Conservation (phyloP, 1,140 invertebrate genomes). For the Thaumetopoea pityocampa region DNA sequence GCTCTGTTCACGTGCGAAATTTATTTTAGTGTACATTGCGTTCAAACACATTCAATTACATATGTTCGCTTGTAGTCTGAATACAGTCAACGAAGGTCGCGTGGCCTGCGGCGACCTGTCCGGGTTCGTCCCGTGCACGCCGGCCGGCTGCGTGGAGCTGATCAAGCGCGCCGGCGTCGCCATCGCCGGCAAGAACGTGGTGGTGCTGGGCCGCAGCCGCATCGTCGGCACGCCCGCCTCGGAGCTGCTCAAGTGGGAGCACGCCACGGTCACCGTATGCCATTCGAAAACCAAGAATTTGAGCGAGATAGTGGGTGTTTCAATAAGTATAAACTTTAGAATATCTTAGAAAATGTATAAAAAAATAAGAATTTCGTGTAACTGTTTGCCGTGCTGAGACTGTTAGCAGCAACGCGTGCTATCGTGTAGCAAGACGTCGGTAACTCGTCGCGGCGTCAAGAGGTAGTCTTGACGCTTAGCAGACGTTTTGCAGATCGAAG, state of each 20-base stretch:
- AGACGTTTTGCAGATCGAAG: too few species aligned
- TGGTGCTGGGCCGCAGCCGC: constrained; percentile 97
- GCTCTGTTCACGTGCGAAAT: too few species aligned
- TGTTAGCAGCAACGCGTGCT: too few species aligned
- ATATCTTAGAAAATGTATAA: neutral
- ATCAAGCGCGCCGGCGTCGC: constrained; percentile 88
- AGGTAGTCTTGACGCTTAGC: too few species aligned
- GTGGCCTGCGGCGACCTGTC: constrained; percentile 88
- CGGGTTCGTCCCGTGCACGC: constrained; percentile 95
- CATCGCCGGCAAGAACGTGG: constrained; percentile 91
- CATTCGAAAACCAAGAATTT: constrained; percentile 96
- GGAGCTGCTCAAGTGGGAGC: constrained; percentile 96
- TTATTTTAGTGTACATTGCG: too few species aligned
- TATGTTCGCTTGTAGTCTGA: constrained; percentile 78
- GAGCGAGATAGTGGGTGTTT: constrained; percentile 80
- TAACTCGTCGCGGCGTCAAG: too few species aligned
- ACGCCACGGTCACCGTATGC: constrained; percentile 97
- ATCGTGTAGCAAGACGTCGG: too few species aligned
- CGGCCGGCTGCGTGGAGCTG: constrained; percentile 93
- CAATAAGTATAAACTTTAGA: constrained; percentile 1
- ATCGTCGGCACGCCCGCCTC: constrained; percentile 97
- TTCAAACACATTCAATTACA: neutral
- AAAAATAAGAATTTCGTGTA: neutral
- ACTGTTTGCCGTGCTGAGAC: too few species aligned
- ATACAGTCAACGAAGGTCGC: constrained; percentile 94